Conservation (phyloP, 2,113 vertebrate species). For the Nanorana parkeri region DNA sequence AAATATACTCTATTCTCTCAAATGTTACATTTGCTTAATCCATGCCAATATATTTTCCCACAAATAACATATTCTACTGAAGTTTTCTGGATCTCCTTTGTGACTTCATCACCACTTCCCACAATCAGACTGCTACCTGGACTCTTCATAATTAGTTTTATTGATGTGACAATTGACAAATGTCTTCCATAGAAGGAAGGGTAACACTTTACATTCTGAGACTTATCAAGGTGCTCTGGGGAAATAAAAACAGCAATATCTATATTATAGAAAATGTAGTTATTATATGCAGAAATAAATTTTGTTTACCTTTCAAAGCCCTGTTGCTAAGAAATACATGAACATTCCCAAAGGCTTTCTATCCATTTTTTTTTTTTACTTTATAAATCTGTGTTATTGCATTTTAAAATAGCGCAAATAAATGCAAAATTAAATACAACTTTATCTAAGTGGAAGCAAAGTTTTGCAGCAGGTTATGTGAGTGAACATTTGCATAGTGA, state of each 20-base stretch:
- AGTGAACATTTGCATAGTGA: too few relatives aligned
- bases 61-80: constrained; percentile 1
- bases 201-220: constrained; percentile 32
- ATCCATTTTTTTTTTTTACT: constrained; percentile 1
- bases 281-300: constrained; percentile 33
- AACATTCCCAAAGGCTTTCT: neutral
- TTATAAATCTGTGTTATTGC: constrained; percentile 3
- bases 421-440: neutral
- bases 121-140: constrained; percentile 12
- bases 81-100: neutral
- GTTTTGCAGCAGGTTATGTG: too few relatives aligned
- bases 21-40: constrained; percentile 42
- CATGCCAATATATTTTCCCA: neutral
- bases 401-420: constrained; percentile 27
- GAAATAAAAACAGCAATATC: constrained; percentile 39
- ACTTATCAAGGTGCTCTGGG: constrained; percentile 29
- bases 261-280: constrained; percentile 38
- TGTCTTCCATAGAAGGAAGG: constrained; percentile 33
- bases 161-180: constrained; percentile 27
- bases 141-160: constrained; percentile 42
- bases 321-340: constrained; percentile 22
- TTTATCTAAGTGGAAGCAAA: neutral
- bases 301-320: constrained; percentile 35
- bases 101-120: neutral
- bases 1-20: neutral